These are phyloP conservation scores for Oncopodura yosiiana DNA, from an alignment of 1,140 invertebrate genomes.

Conservation along the genomic window DNA sequence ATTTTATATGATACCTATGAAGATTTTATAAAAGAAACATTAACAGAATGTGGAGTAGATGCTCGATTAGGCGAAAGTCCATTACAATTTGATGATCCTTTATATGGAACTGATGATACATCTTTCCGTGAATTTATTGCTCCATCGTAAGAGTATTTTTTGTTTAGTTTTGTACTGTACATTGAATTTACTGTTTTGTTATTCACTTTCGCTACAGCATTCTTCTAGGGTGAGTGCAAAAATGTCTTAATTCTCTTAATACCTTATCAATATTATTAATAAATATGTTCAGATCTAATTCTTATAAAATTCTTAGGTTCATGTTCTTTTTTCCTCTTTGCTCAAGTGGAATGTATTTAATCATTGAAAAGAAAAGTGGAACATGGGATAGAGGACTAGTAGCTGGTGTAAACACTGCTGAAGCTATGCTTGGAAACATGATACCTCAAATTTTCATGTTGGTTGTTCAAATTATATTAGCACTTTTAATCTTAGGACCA, in stretches of 20 bases:
- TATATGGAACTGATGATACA: too few relatives aligned
- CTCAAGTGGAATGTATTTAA: slow-evolving; percentile 8
- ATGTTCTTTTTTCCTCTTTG: slow-evolving; percentile 16
- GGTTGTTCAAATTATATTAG: slow-evolving; percentile 41
- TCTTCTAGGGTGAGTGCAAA: slow-evolving; percentile 48
- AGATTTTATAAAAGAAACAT: background rate
- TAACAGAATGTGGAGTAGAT: slow-evolving; percentile 7
- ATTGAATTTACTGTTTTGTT: too few relatives aligned
- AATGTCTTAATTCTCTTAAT: too few relatives aligned
- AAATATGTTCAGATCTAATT: too few relatives aligned
- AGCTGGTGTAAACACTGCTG: slow-evolving; percentile 40
- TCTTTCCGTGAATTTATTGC: slow-evolving; percentile 22
- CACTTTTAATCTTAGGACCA: slow-evolving; percentile 14
- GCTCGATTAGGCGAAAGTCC: background rate
- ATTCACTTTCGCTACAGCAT: too few relatives aligned
- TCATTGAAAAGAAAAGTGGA: slow-evolving; percentile 13
- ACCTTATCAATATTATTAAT: too few relatives aligned
- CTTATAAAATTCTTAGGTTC: slow-evolving; percentile 3
- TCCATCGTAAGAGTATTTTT: too few relatives aligned
- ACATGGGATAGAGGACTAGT: slow-evolving; percentile 13
- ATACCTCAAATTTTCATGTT: slow-evolving; percentile 45
- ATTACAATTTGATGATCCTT: background rate
- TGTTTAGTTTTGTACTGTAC: too few relatives aligned
- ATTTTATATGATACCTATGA: background rate
- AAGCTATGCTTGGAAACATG: slow-evolving; percentile 46